Conservation (phyloP, 2,113 vertebrate genomes). For the Cyphomyrus plagiostoma region DNA sequence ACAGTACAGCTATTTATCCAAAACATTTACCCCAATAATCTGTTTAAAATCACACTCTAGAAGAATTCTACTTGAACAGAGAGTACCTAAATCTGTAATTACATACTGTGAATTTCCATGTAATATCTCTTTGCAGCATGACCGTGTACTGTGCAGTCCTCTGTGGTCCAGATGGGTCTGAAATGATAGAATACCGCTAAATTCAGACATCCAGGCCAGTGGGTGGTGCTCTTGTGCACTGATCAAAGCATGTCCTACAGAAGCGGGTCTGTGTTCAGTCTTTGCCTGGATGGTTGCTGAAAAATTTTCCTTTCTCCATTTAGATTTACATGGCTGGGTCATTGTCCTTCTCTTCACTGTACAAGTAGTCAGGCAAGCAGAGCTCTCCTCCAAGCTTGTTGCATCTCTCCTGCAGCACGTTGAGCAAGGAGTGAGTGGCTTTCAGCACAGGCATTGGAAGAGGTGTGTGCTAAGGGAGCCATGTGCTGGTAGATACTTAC, state of each 20-base stretch:
- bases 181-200: neutral
- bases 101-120: neutral
- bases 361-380: neutral
- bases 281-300: neutral
- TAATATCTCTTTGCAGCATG: neutral
- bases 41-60: neutral
- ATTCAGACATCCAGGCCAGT: neutral
- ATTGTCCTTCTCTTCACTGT: neutral
- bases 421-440: neutral
- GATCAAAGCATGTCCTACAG: neutral
- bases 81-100: neutral
- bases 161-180: neutral
- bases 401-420: neutral
- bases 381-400: neutral
- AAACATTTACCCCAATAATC: neutral
- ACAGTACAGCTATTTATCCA: neutral
- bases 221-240: neutral
- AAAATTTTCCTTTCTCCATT: neutral
- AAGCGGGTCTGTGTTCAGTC: neutral
- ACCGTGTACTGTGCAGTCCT: neutral
- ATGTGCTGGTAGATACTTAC: neutral
- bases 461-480: neutral
- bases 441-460: neutral
- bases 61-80: neutral
- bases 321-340: neutral